Base-by-base conservation (phyloP, 2,797 vertebrate species). In the Ataeniobius toweri region DNA sequence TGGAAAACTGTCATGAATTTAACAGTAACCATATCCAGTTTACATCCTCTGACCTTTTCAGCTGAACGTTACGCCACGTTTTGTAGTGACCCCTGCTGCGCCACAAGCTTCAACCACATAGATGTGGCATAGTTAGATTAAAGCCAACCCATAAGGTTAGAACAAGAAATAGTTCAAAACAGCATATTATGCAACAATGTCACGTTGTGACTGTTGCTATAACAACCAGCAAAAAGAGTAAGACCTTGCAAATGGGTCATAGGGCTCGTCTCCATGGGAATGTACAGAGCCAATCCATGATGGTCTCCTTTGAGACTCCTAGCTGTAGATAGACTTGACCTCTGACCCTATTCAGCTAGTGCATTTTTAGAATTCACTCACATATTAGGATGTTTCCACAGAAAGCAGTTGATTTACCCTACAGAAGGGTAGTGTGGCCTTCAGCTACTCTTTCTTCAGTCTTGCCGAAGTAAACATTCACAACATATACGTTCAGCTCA, bases 151-250 rank as follows among this genome's bases (percentile, higher is more conserved):
- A 75, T 77, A 77, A 88, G 82, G 86, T 87, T 88, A 78, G 74
- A 80, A 67, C 16, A 14, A 86, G 71, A 50, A 75, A 73, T 78
- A 77, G 58, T 69, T 78, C 56, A 71, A 76, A 81, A 83, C 79
- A 80, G 74, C 50, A 74, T 72, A 80, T 91, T 89, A 92, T 75
- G 81, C 85, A 91, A 91, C 78, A 79, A 87, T 86, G 85, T 91
- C 91, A 94, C 89, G 84, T 94, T 83, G 81, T 81, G 90, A 91
- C 90, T 92, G 93, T 95, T 94, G 91, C 93, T 88, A 94, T 93
- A 91, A 92, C 94, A 92, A 94, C 94, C 39, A 78, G 81, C 88
- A 89, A 83, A n/a, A 63, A 80, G 75, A 75, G 73, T 86, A 84
- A 82, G 84, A 82, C 85, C 75, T 72, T 78, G 79, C 84, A 67